These are phyloP conservation scores for Arctia plantaginis DNA, from an alignment of 2,888 invertebrate genomes.

Conservation along the genomic window DNA sequence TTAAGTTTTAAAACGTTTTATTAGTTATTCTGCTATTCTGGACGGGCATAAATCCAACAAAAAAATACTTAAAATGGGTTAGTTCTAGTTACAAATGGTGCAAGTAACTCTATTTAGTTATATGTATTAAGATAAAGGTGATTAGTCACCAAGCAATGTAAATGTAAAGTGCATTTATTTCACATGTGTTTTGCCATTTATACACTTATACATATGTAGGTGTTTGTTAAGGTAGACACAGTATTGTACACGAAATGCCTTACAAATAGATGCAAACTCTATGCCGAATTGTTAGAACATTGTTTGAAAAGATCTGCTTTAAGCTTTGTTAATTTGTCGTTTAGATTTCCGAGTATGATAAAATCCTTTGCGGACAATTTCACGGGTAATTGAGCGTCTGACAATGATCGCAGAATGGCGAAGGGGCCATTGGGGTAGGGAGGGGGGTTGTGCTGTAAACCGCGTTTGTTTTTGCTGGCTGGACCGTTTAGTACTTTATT, in stretches of 20 bases:
- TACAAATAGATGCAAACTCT: not conserved
- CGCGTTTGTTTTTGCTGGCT: slow-evolving; percentile 60
- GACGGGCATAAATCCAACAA: not conserved
- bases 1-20: not conserved
- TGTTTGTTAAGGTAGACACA: not conserved
- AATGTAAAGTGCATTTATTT: not conserved
- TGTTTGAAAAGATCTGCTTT: slow-evolving; percentile 30
- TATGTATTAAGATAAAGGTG: not conserved
- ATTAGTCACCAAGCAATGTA: not conserved
- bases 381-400: slow-evolving; percentile 79
- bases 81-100: not conserved
- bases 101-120: not conserved
- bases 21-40: not conserved
- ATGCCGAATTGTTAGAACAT: slow-evolving; percentile 19
- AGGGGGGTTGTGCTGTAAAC: slow-evolving; percentile 50
- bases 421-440: slow-evolving; percentile 38
- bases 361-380: slow-evolving; percentile 73
- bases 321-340: slow-evolving; percentile 50
- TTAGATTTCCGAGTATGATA: slow-evolving; percentile 54
- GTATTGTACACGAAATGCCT: not conserved
- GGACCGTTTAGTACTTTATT: slow-evolving; percentile 60
- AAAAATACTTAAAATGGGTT: not conserved
- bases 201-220: not conserved
- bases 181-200: not conserved
- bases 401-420: slow-evolving; percentile 63